Evolutionary conservation across 1,140 invertebrate species (phyloP).

Genomic region (Heterodera schachtii): DNA sequence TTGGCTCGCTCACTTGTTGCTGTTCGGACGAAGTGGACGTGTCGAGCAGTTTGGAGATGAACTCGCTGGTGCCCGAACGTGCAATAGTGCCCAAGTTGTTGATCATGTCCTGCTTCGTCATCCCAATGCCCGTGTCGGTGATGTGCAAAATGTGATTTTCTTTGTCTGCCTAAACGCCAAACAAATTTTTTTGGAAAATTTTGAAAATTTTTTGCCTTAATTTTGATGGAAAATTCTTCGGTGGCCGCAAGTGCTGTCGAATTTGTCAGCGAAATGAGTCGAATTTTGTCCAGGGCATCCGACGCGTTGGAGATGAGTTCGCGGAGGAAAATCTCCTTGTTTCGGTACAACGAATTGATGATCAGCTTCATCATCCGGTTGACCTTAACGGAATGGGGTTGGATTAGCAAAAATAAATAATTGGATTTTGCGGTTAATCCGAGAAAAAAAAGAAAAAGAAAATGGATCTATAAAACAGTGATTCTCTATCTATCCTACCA

Average conservation of each 20-base stretch:
- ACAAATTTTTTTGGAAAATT: conserved; percentile 4
- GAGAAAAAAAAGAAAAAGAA: too few relatives aligned
- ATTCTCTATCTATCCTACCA: too few relatives aligned
- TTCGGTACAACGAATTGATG: conserved; percentile 95
- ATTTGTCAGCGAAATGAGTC: conserved; percentile 87
- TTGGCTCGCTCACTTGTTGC: conserved; percentile 65
- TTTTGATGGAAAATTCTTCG: conserved; percentile 83
- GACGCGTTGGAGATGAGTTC: conserved; percentile 96
- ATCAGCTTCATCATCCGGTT: conserved; percentile 99
- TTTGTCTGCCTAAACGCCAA: conserved; percentile 76
- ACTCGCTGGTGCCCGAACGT: conserved; percentile 97
- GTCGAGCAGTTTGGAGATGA: conserved; percentile 89
- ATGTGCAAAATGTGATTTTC: conserved; percentile 91
- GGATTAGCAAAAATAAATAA: conserved; percentile 73
- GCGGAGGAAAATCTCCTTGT: conserved; percentile 97
- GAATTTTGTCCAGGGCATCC: conserved; percentile 88
- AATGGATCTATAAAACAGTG: too few relatives aligned
- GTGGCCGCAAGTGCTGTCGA: conserved; percentile 77
- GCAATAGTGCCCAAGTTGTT: conserved; percentile 98
- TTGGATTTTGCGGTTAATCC: not conserved
- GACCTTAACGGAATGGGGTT: not conserved
- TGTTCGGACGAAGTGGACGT: conserved; percentile 73
- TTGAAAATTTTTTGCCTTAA: conserved; percentile 72
- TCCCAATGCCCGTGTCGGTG: conserved; percentile 90
- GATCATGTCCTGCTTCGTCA: conserved; percentile 91